Evolutionary conservation across 2,888 invertebrate genomes (phyloP).

Genomic region (Prosopocoilus inquinatus): DNA sequence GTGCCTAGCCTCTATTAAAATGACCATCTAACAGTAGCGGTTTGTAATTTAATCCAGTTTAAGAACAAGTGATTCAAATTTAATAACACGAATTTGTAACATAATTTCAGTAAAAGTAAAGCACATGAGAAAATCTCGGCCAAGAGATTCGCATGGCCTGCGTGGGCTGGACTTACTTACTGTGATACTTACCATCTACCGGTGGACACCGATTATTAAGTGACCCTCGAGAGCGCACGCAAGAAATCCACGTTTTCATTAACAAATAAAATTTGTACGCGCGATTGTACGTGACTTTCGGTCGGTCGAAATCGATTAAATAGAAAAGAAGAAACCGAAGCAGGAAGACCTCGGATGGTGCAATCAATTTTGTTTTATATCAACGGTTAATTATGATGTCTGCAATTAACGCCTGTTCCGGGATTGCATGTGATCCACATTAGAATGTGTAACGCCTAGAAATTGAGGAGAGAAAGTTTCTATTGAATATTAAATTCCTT

Average conservation of each 20-base stretch:
- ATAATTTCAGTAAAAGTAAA: conserved; percentile 34
- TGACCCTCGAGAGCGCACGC: conserved; percentile 14
- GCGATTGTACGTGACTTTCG: too few species aligned
- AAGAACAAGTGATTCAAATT: conserved; percentile 8
- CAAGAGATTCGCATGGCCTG: conserved; percentile 49
- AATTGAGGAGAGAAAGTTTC: background rate
- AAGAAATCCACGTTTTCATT: conserved; percentile 2
- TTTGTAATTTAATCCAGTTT: conserved; percentile 18
- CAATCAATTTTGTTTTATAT: background rate
- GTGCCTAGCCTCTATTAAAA: background rate
- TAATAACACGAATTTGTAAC: conserved; percentile 21
- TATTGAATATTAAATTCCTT: conserved; percentile 1
- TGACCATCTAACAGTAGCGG: conserved; percentile 6
- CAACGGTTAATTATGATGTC: conserved; percentile 1
- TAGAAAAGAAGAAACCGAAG: too few species aligned
- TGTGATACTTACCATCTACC: too few species aligned
- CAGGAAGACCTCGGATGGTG: background rate
- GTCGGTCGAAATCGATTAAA: too few species aligned
- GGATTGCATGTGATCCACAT: conserved; percentile 1
- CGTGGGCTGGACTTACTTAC: conserved; percentile 42
- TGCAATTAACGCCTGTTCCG: conserved; percentile 3
- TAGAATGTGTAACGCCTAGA: conserved; percentile 3
- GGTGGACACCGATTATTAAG: conserved; percentile 16
- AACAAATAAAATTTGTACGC: too few species aligned
- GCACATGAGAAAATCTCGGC: conserved; percentile 49